Conservation (phyloP, 2,113 vertebrate genomes). For the Amphiprion ocellaris region DNA sequence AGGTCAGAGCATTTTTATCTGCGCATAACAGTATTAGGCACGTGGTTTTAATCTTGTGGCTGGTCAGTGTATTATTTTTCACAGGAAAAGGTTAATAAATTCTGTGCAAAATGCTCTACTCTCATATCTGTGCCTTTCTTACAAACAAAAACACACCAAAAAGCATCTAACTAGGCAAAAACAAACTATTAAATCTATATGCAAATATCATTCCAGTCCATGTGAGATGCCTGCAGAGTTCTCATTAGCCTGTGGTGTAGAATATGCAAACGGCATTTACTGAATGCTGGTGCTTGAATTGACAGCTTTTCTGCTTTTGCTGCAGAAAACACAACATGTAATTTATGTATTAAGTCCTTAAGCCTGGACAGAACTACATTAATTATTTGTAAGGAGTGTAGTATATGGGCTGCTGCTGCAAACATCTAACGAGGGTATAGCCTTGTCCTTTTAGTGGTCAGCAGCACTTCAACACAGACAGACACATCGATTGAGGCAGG, state of each 20-base stretch:
- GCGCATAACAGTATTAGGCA: too few relatives aligned
- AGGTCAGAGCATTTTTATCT: too few relatives aligned
- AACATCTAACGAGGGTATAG: not conserved
- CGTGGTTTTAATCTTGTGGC: too few relatives aligned
- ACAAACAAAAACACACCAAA: not conserved
- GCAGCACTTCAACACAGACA: not conserved
- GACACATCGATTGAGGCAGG: not conserved
- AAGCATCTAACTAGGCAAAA: not conserved
- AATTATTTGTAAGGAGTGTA: not conserved
- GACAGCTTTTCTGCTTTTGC: not conserved
- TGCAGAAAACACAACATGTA: conserved; percentile 11
- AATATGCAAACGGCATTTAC: conserved; percentile 25
- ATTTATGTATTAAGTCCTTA: not conserved
- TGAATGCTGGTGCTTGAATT: not conserved
- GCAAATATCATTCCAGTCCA: conserved; percentile 21
- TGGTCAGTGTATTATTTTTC: not conserved
- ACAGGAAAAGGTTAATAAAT: not conserved
- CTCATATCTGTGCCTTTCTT: not conserved
- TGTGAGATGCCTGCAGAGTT: not conserved
- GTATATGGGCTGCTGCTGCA: not conserved
- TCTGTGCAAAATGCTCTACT: not conserved
- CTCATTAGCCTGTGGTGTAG: conserved; percentile 4
- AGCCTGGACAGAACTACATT: not conserved
- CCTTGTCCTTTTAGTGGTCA: not conserved
- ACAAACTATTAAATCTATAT: conserved; percentile 5